A percentile compares a stretch with the other conserved stretches of the same genome.
phyloP scores from a whole-genome alignment of 64 coral and sea anemone genomes.

The Stichodactyla helianthus region DNA sequence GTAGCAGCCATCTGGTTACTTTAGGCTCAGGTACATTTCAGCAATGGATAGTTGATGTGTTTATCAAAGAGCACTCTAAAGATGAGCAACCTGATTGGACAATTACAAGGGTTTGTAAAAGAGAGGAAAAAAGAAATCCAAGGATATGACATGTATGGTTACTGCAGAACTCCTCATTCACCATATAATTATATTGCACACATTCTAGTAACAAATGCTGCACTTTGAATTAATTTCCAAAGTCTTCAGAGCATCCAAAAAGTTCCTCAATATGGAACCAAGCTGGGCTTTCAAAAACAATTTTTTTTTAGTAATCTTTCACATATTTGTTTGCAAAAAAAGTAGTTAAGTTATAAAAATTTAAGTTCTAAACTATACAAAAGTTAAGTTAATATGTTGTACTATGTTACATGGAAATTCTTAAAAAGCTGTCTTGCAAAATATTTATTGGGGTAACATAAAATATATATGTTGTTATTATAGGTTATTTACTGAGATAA shows the following conservation, averaged over 20 bases:
- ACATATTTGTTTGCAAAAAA: background rate
- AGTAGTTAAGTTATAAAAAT: background rate
- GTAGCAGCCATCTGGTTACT: slow-evolving; percentile 69
- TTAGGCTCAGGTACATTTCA: slow-evolving; percentile 95
- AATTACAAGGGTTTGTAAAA: slow-evolving; percentile 78
- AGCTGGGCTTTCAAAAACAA: background rate
- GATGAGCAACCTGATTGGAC: slow-evolving; percentile 61
- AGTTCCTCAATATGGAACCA: background rate
- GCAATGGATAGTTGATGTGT: slow-evolving; percentile 84
- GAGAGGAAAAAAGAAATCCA: slow-evolving; percentile 47
- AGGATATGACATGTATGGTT: background rate
- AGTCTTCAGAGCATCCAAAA: background rate
- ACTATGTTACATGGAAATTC: background rate
- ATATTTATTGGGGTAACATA: background rate
- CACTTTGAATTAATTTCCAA: too few species aligned
- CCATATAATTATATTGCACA: too few species aligned
- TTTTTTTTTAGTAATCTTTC: background rate
- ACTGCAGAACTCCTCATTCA: too few species aligned
- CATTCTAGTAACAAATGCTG: too few species aligned
- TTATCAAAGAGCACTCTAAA: slow-evolving; percentile 42
- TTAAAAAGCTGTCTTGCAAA: background rate
- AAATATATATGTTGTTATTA: too few species aligned
- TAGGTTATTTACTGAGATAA: too few species aligned
- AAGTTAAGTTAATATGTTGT: background rate
- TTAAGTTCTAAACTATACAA: background rate